Evolutionary conservation across 2,113 vertebrate genomes (phyloP).

Genomic region (Choloepus hoffmanni): DNA sequence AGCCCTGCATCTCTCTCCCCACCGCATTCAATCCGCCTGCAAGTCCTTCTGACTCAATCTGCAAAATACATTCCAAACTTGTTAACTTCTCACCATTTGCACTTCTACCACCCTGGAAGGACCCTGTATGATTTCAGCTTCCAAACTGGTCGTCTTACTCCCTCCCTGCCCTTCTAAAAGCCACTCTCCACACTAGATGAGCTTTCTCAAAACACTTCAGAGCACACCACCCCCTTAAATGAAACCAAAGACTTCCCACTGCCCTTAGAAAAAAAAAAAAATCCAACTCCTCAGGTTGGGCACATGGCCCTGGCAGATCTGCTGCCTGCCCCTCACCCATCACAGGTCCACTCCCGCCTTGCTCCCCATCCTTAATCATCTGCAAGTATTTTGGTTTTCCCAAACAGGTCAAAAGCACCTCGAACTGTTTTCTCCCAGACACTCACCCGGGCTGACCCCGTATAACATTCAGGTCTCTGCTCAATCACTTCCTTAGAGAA

Average conservation of each 20-base stretch:
- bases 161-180: background rate
- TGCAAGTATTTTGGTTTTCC: background rate
- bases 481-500: background rate
- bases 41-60: background rate
- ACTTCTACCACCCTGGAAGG: background rate
- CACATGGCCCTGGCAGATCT: background rate
- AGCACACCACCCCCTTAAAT: background rate
- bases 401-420: background rate
- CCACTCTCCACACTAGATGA: background rate
- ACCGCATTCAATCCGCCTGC: background rate
- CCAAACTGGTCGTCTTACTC: background rate
- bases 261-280: background rate
- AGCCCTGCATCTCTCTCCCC: background rate
- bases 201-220: background rate
- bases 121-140: background rate
- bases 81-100: background rate
- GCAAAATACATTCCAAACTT: background rate
- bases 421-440: background rate
- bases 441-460: background rate
- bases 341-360: background rate
- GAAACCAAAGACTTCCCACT: background rate
- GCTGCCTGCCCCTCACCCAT: background rate
- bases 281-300: background rate
- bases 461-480: background rate
- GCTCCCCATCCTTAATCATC: background rate